phyloP scores from a whole-genome alignment of 2,888 invertebrate genomes.

The Rotaria sp. region DNA sequence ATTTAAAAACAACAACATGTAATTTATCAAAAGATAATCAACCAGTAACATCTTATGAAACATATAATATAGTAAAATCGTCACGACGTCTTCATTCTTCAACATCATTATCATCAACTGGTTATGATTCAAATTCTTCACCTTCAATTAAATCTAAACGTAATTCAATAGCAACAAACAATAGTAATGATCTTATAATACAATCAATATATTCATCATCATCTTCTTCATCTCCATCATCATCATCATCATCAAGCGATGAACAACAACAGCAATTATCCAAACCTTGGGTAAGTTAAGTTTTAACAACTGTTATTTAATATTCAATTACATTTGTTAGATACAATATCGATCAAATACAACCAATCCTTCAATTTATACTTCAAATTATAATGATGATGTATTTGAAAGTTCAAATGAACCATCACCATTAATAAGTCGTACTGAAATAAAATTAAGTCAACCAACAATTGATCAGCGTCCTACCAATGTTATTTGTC shows the following conservation, averaged over 20 bases:
- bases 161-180: neutral
- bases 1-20: neutral
- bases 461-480: neutral
- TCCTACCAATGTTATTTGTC: neutral
- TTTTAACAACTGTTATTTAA: too few species aligned
- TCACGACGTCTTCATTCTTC: neutral
- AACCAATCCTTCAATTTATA: neutral
- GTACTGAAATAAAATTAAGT: neutral
- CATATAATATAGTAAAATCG: neutral
- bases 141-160: neutral
- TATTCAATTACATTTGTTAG: neutral
- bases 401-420: neutral
- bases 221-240: neutral
- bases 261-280: neutral
- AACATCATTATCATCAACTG: neutral
- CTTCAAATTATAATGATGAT: neutral
- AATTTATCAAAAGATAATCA: neutral
- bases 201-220: neutral
- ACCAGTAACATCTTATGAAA: neutral
- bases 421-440: neutral
- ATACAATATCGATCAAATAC: neutral
- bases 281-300: neutral
- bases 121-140: conserved; percentile 21
- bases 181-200: neutral
- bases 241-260: neutral